Base-by-base conservation (phyloP, 2,888 invertebrate genomes). In the Platycheirus rosarum region DNA sequence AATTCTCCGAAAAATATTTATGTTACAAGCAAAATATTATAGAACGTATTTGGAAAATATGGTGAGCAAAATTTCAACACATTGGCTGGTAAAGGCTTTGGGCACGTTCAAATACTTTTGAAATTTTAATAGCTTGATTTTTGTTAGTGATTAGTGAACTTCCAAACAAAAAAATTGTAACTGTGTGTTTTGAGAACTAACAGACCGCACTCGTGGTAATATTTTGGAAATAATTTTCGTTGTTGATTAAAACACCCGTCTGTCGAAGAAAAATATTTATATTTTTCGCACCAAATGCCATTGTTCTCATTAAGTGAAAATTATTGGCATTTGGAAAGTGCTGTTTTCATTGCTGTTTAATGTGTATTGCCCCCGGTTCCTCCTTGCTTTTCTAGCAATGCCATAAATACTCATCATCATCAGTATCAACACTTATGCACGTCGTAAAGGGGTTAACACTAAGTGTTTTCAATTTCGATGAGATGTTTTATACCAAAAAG, bases 261-360 rank as follows among this genome's bases (percentile, higher is more conserved):
- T 16, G 23, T 48, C 51, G 69, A 70, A 23, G 23, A 23, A 23
- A 23, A 2, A 44, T 42, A 40, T 70, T 62, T 49, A 66, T 46
- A 32, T 42, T 78, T 46, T 62, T 65, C 57, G 49, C 51, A 20
- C 55, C 55, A 23, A 49, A 65, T 69, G 79, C 44, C 63, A 68
- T 68, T 79, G 74, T 68, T 79, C 62, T 32, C 74, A 75, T 79
- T 70, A 75, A 75, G 18, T 44, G 49, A 44, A 69, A 75, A 29
- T 69, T 63, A 69, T 65, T 14, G 16, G 9, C 6, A 35, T 42
- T 48, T 32, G 49, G 37, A 55, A 16, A 35, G 40, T 32, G 48
- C 18, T 37, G 16, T 57, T 63, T 48, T n/a, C 62, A 9, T 29
- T n/a, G 48, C 66, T 62, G 23, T 66, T 79, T 46, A 55, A 37